Percentiles rank a stretch among this genome's conserved stretches.
phyloP scores from a whole-genome alignment of 2,797 vertebrate genomes.

The Malacoraja senta region DNA sequence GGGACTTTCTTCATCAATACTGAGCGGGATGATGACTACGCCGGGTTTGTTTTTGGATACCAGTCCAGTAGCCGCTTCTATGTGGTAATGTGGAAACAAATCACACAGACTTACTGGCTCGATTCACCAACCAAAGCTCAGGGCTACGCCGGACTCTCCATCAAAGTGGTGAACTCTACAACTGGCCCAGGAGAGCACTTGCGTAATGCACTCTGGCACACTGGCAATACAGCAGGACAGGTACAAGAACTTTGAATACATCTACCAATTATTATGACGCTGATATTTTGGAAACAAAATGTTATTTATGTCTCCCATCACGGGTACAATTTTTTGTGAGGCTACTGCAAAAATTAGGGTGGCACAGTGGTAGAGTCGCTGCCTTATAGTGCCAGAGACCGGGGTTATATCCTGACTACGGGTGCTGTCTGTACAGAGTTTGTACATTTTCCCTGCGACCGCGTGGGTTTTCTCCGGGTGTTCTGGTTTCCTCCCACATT shows the following conservation, averaged over 20 bases:
- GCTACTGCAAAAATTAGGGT: background rate
- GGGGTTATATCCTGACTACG: too few species aligned
- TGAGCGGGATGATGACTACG: slow-evolving; percentile 93
- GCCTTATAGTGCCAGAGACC: too few species aligned
- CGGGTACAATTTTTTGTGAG: background rate
- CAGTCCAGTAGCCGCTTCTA: slow-evolving; percentile 98
- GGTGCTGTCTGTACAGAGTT: too few species aligned
- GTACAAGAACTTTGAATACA: slow-evolving; percentile 50
- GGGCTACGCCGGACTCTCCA: slow-evolving; percentile 91
- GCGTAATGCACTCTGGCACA: slow-evolving; percentile 97
- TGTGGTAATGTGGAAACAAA: slow-evolving; percentile 98
- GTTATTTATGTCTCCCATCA: background rate
- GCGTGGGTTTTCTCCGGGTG: too few species aligned
- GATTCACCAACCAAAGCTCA: slow-evolving; percentile 85
- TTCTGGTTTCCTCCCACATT: too few species aligned
- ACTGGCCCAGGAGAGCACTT: slow-evolving; percentile 94
- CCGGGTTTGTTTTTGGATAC: slow-evolving; percentile 95
- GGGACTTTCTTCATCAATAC: slow-evolving; percentile 99
- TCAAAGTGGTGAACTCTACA: slow-evolving; percentile 97
- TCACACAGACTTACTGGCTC: slow-evolving; percentile 97
- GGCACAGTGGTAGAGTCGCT: too few species aligned
- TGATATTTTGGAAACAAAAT: background rate
- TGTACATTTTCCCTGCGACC: too few species aligned
- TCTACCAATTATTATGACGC: background rate
- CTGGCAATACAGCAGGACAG: slow-evolving; percentile 89